Conservation (phyloP, 1,140 invertebrate species). For the Ptiloglossa arizonensis region DNA sequence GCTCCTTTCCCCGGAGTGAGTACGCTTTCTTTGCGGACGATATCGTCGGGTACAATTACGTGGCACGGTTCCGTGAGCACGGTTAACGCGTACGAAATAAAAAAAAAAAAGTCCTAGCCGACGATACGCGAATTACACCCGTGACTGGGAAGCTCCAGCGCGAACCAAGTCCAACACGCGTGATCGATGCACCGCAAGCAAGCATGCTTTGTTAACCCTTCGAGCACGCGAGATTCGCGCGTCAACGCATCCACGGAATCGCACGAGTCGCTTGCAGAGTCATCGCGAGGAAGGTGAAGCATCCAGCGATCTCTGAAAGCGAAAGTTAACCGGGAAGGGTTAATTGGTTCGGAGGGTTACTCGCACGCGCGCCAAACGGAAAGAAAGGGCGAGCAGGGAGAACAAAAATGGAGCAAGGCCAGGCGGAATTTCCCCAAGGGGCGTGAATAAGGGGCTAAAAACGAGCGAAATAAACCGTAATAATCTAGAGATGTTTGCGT, state of each 20-base stretch:
- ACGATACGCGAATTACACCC: background rate
- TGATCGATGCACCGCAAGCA: background rate
- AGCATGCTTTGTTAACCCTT: constrained; percentile 23
- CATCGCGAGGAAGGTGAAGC: background rate
- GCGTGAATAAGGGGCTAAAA: constrained; percentile 18
- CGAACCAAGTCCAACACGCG: background rate
- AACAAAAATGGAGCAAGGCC: constrained; percentile 4
- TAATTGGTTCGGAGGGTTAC: constrained; percentile 12
- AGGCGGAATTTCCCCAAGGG: background rate
- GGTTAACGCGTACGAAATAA: no score
- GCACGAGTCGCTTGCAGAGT: background rate
- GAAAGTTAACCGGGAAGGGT: constrained; percentile 28
- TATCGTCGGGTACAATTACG: no score
- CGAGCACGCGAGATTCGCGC: background rate
- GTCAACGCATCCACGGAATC: background rate
- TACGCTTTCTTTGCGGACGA: no score
- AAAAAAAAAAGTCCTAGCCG: no score
- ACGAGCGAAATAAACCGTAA: constrained; percentile 57
- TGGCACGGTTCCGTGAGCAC: no score
- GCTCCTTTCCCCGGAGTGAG: no score
- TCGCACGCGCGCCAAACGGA: background rate
- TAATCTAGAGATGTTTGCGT: constrained; percentile 61
- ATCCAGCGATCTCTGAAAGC: constrained; percentile 20
- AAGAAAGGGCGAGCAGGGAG: background rate
- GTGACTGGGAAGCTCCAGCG: background rate